These are phyloP conservation scores for Acanthiza pusilla DNA, from an alignment of 2,797 vertebrate species.

Conservation along the genomic window DNA sequence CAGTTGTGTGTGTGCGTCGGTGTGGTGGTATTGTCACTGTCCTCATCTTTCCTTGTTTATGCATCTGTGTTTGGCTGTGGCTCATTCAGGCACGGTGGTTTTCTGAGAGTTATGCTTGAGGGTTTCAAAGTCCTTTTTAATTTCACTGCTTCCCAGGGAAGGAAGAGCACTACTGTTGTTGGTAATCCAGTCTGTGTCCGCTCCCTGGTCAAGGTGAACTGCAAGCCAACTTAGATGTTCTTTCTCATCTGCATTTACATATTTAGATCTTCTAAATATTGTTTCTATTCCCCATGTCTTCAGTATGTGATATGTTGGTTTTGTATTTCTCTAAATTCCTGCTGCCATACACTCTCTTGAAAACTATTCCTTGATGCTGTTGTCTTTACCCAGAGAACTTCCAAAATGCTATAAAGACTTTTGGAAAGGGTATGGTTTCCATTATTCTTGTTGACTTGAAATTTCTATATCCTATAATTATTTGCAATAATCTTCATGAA, in stretches of 20 bases:
- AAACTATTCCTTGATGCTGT: neutral
- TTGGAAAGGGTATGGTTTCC: neutral
- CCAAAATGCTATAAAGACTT: neutral
- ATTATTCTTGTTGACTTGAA: neutral
- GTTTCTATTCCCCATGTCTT: neutral
- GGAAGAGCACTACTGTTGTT: neutral
- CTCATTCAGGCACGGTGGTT: neutral
- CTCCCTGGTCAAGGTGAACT: neutral
- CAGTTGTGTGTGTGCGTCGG: rapidly evolving
- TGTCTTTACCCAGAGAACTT: neutral
- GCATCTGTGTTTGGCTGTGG: neutral
- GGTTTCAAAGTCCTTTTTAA: neutral
- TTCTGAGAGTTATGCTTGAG: neutral
- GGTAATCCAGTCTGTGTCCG: neutral
- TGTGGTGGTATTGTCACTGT: neutral
- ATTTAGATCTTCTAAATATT: neutral
- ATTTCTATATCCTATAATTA: neutral
- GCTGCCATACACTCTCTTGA: neutral
- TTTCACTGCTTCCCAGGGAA: neutral
- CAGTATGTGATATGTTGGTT: neutral
- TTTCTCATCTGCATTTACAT: neutral
- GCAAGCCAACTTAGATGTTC: neutral
- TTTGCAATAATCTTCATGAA: neutral
- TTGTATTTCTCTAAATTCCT: neutral
- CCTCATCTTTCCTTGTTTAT: neutral